A percentile compares a stretch with the other conserved stretches of the same genome.
These are phyloP conservation scores for Leptinotarsa haldemani DNA, from an alignment of 2,888 invertebrate genomes.

Conservation along the genomic window DNA sequence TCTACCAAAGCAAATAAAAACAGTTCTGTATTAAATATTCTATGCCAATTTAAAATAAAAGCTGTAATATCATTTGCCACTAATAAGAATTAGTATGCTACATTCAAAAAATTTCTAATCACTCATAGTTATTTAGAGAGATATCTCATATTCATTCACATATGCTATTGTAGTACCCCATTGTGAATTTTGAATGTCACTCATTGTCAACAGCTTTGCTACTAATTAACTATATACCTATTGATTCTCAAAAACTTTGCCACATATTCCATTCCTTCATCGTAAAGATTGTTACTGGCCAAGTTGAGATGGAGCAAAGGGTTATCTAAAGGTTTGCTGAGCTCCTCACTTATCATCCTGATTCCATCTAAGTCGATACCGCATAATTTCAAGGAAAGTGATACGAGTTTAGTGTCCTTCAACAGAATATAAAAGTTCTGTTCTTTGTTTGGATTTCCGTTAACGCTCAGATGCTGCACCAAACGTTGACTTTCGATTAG, in stretches of 20 bases:
- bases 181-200: no score
- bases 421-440: constrained; percentile 38
- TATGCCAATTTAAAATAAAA: no score
- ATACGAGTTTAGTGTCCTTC: constrained; percentile 30
- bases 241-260: constrained; percentile 59
- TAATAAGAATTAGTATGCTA: no score
- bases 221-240: constrained; percentile 35
- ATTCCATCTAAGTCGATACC: constrained; percentile 36
- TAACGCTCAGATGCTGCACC: constrained; percentile 39
- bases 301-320: constrained; percentile 60
- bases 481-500: constrained; percentile 21
- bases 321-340: constrained; percentile 20
- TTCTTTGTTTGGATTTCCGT: constrained; percentile 39
- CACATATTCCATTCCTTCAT: constrained; percentile 56
- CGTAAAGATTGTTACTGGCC: constrained; percentile 61
- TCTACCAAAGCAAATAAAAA: no score
- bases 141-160: no score
- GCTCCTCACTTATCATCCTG: constrained; percentile 9
- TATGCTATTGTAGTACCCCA: no score
- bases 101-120: no score
- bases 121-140: no score
- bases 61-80: no score
- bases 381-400: constrained; percentile 41
- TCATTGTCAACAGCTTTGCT: not conserved
- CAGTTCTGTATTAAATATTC: no score